Evolutionary conservation across 2,888 invertebrate species (phyloP).

Genomic region (Ischnura elegans): DNA sequence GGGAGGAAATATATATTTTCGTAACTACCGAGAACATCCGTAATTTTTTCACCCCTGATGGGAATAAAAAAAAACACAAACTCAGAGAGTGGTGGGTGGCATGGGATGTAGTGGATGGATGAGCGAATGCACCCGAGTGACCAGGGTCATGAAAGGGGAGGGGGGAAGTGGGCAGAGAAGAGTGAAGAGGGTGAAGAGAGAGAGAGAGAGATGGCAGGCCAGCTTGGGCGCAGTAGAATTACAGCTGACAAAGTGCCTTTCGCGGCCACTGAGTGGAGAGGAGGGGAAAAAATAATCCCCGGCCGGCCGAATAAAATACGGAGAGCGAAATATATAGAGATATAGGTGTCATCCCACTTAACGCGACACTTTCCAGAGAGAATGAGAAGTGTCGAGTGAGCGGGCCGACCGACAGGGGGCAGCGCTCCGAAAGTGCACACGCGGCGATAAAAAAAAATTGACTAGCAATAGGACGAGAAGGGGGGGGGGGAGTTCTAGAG

Average conservation of each 20-base stretch:
- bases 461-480: not conserved
- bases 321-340: slow-evolving; percentile 16
- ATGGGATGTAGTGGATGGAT: not conserved
- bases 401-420: not conserved
- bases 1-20: no score
- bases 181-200: not conserved
- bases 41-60: no score
- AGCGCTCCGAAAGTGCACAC: slow-evolving; percentile 21
- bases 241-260: slow-evolving; percentile 67
- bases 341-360: slow-evolving; percentile 44
- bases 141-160: not conserved
- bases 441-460: slow-evolving; percentile 1
- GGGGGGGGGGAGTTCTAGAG: not conserved
- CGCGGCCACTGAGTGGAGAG: not conserved
- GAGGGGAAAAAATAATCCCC: not conserved
- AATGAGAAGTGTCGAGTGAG: no score
- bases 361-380: slow-evolving; percentile 54
- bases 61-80: not conserved
- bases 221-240: slow-evolving; percentile 38
- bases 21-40: no score
- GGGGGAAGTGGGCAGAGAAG: not conserved
- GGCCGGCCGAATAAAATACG: slow-evolving; percentile 33
- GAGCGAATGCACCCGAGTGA: not conserved
- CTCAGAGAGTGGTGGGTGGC: not conserved
- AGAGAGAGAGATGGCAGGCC: slow-evolving; percentile 12